Base-by-base conservation (phyloP, 2,888 invertebrate species). In the Anoplius nigerrimus region DNA sequence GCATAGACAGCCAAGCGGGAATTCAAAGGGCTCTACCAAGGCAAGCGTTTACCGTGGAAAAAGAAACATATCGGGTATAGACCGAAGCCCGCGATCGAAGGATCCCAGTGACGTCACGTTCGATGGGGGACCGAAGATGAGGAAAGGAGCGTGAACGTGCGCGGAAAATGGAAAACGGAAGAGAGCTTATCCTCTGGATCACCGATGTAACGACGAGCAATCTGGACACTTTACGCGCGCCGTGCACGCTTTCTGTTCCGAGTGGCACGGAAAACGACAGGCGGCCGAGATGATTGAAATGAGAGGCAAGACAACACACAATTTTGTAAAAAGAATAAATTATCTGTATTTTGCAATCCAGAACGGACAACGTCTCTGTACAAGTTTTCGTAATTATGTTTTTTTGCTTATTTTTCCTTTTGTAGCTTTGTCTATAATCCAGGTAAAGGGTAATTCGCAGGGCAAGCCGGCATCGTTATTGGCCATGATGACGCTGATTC, bases 341-440 rank as follows among this genome's bases (percentile, higher is more conserved):
- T 42, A 85, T 86, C 80, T 88, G 85, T 87, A 88, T 87, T 87
- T 85, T 81, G 84, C 73, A 81, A 82, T 87, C 79, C 82, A 82
- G 81, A 84, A 82, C 76, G 82, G 81, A 86, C 82, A 87, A 81
- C 82, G 82, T 85, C 84, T 86, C 87, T 87, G 85, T 88, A 88
- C 88, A 88, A 82, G 78, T 80, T 73, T 72, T n/a, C n/a, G n/a
- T n/a, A n/a, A n/a, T n/a, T n/a, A n/a, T n/a, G n/a, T n/a, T n/a
- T n/a, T n/a, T n/a, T n/a, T n/a, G n/a, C n/a, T n/a, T n/a, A n/a
- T n/a, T n/a, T n/a, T n/a, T n/a, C n/a, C 75, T 66, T 62, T 72
- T 67, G 60, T 61, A 56, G 51, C 58, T 65, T 46, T 58, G 58
- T 22, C 34, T 34, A n/a, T 11, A 34, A 34, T 34, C 34, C 34